Evolutionary conservation across 2,113 vertebrate species (phyloP).

Genomic region (Rhinopomastus cyanomelas): DNA sequence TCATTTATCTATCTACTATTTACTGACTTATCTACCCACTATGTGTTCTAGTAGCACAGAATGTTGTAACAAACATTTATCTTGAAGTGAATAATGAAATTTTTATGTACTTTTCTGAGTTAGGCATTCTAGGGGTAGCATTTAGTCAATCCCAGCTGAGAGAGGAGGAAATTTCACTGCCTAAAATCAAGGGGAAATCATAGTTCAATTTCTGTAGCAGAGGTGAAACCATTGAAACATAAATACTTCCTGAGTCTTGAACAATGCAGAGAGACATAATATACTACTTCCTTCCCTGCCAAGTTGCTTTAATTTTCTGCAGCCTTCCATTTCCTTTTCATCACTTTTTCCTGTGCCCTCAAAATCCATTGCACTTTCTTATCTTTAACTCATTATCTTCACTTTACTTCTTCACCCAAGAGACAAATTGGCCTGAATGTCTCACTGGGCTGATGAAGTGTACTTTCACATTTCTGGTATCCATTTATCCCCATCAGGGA

Average conservation of each 20-base stretch:
- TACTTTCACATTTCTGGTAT: neutral
- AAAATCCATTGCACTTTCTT: neutral
- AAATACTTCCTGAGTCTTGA: neutral
- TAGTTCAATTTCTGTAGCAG: neutral
- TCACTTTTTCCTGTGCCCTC: neutral
- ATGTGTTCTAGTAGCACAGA: neutral
- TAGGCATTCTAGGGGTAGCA: neutral
- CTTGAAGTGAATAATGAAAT: neutral
- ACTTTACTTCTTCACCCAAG: neutral
- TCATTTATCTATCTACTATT: neutral
- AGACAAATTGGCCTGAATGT: neutral
- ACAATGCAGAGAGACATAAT: neutral
- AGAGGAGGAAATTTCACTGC: neutral
- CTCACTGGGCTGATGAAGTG: neutral
- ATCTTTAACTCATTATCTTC: neutral
- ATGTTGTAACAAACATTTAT: neutral
- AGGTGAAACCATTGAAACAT: neutral
- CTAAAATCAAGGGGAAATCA: neutral
- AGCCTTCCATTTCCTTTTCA: neutral
- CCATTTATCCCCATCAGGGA: neutral
- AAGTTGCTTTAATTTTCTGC: neutral
- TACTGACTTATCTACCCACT: neutral
- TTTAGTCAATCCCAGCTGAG: neutral
- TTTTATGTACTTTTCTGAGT: neutral
- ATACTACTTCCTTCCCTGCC: neutral